phyloP scores from a whole-genome alignment of 2,113 vertebrate species.

The Psilopsiagon aymara region DNA sequence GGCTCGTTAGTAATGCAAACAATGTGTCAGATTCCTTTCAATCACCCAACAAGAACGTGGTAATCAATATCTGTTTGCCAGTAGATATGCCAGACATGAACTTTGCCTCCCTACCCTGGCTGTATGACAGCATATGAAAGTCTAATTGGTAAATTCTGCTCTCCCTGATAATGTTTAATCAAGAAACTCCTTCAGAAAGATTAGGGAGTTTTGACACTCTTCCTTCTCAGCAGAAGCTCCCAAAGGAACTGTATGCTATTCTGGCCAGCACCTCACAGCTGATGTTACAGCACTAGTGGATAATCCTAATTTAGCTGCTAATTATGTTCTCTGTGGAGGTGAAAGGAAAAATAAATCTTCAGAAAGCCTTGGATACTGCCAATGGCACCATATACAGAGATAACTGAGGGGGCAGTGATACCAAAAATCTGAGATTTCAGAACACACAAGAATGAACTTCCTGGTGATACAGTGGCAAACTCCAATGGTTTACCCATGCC shows the following conservation, averaged over 20 bases:
- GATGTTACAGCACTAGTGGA: slow-evolving; percentile 49
- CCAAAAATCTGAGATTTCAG: slow-evolving; percentile 38
- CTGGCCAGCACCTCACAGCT: slow-evolving; percentile 53
- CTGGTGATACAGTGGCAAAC: background rate
- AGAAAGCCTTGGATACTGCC: slow-evolving; percentile 51
- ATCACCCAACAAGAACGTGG: slow-evolving; percentile 44
- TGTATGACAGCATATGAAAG: slow-evolving; percentile 20
- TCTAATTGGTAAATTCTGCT: slow-evolving; percentile 51
- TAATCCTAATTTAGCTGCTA: slow-evolving; percentile 84
- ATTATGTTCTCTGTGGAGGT: slow-evolving; percentile 81
- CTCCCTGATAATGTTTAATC: slow-evolving; percentile 67
- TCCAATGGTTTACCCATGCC: background rate
- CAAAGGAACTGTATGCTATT: slow-evolving; percentile 46
- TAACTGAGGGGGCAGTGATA: slow-evolving; percentile 52
- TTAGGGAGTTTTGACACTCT: slow-evolving; percentile 74
- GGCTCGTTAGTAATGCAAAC: slow-evolving; percentile 55
- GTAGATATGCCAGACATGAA: slow-evolving; percentile 23
- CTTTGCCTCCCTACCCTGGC: slow-evolving; percentile 32
- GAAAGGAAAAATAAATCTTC: background rate
- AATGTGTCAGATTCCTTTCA: slow-evolving; percentile 47
- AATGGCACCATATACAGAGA: slow-evolving; percentile 42
- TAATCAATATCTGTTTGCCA: slow-evolving; percentile 56
- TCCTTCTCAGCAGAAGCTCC: slow-evolving; percentile 48
- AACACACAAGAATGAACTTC: background rate
- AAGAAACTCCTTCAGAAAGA: slow-evolving; percentile 68